These are phyloP conservation scores for Alfaro cultratus DNA, from an alignment of 2,797 vertebrate species.

Conservation along the genomic window DNA sequence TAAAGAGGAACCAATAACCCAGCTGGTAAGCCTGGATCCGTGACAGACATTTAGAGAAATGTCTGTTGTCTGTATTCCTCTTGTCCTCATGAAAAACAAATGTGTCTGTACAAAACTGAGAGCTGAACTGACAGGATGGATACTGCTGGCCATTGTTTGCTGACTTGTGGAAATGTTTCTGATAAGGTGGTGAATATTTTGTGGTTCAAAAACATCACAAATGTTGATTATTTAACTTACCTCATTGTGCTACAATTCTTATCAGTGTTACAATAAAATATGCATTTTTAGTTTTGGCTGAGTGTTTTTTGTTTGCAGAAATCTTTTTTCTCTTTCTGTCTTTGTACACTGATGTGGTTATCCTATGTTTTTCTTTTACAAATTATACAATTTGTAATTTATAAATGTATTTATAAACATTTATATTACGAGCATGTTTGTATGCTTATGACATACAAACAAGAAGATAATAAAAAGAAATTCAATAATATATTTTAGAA, in stretches of 20 bases:
- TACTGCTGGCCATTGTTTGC: constrained; percentile 59
- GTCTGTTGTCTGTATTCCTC: constrained; percentile 51
- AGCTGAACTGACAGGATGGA: constrained; percentile 47
- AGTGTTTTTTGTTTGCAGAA: not conserved
- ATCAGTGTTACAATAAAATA: constrained; percentile 93
- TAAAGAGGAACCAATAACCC: constrained; percentile 51
- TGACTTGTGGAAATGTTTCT: constrained; percentile 67
- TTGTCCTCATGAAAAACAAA: constrained; percentile 53
- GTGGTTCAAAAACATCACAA: constrained; percentile 76
- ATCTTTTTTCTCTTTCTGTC: not conserved
- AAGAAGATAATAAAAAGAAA: no score
- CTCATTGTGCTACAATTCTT: constrained; percentile 93
- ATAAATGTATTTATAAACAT: not conserved
- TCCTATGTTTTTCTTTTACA: not conserved
- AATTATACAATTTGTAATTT: not conserved
- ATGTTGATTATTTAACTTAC: constrained; percentile 92
- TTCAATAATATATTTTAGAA: not conserved
- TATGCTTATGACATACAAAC: not conserved
- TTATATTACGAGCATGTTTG: not conserved
- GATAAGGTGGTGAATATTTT: constrained; percentile 72
- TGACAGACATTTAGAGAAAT: constrained; percentile 46
- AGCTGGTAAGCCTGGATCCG: constrained; percentile 57
- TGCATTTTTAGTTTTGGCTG: constrained; percentile 81
- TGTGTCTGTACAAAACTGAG: constrained; percentile 70
- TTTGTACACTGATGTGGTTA: not conserved